These are phyloP conservation scores for Drosophila murphyi DNA, from an alignment of 1,140 invertebrate species.

Conservation along the genomic window DNA sequence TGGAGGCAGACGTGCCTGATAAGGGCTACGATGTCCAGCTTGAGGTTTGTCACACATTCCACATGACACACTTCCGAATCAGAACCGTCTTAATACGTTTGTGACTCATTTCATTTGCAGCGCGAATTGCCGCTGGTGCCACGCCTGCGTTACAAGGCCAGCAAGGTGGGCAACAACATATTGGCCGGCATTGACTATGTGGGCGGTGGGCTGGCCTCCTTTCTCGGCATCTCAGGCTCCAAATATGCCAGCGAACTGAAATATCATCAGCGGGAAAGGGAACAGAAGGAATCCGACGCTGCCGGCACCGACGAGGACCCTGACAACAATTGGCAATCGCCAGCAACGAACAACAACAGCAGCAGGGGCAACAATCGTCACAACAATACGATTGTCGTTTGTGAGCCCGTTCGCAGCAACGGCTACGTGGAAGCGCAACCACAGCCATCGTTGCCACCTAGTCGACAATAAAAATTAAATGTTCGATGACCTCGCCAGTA, in stretches of 20 bases:
- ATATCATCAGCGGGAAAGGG: conserved; percentile 87
- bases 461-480: conserved; percentile 41
- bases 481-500: background rate
- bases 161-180: conserved; percentile 87
- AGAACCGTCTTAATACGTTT: background rate
- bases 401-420: conserved; percentile 49
- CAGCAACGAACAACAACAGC: conserved; percentile 30
- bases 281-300: conserved; percentile 86
- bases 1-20: conserved; percentile 57
- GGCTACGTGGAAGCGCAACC: conserved; percentile 17
- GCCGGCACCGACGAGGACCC: conserved; percentile 85
- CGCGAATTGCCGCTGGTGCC: conserved; percentile 88
- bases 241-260: conserved; percentile 96
- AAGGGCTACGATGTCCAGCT: conserved; percentile 54
- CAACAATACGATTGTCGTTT: conserved; percentile 51
- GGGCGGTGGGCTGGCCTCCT: conserved; percentile 92
- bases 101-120: conserved; percentile 56
- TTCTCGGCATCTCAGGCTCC: conserved; percentile 95
- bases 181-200: conserved; percentile 92
- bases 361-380: conserved; percentile 1
- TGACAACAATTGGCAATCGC: conserved; percentile 56
- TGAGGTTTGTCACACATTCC: conserved; percentile 19
- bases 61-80: background rate
- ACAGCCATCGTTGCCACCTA: conserved; percentile 21
- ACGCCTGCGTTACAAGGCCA: conserved; percentile 90